A percentile compares a stretch with the other conserved stretches of the same genome.
Conservation (phyloP, 2,797 vertebrate genomes). For the Adrianichthys oophorus region DNA sequence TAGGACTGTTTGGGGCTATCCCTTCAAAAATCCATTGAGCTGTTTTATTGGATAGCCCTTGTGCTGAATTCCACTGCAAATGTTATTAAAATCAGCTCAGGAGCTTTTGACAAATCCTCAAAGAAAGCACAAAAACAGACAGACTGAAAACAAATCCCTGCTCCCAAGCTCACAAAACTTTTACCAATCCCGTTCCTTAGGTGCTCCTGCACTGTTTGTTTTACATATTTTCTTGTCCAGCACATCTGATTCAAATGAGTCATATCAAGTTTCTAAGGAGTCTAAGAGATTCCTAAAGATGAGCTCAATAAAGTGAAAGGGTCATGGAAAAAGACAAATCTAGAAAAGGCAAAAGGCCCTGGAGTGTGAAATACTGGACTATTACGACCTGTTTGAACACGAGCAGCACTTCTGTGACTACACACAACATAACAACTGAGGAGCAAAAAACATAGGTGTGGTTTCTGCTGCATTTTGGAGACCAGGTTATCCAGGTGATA, state of each 20-base stretch:
- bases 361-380: neutral
- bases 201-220: too few relatives aligned
- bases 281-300: too few relatives aligned
- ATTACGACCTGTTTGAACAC: neutral
- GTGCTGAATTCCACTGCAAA: slow-evolving; percentile 1
- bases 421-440: neutral
- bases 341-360: too few relatives aligned
- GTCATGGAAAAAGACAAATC: too few relatives aligned
- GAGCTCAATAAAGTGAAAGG: too few relatives aligned
- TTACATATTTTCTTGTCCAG: too few relatives aligned
- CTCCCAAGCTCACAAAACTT: neutral
- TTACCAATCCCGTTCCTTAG: too few relatives aligned
- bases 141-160: neutral
- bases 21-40: neutral
- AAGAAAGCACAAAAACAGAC: neutral
- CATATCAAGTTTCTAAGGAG: too few relatives aligned
- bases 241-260: too few relatives aligned
- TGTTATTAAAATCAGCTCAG: neutral
- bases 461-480: neutral
- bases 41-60: neutral
- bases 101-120: slow-evolving; percentile 1
- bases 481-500: neutral
- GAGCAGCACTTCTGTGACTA: neutral
- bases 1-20: neutral
- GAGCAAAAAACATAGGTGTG: slow-evolving; percentile 5